A percentile compares a stretch with the other conserved stretches of the same genome.
Conservation (phyloP, 2,113 vertebrate species). For the Mormyrus iriodes region DNA sequence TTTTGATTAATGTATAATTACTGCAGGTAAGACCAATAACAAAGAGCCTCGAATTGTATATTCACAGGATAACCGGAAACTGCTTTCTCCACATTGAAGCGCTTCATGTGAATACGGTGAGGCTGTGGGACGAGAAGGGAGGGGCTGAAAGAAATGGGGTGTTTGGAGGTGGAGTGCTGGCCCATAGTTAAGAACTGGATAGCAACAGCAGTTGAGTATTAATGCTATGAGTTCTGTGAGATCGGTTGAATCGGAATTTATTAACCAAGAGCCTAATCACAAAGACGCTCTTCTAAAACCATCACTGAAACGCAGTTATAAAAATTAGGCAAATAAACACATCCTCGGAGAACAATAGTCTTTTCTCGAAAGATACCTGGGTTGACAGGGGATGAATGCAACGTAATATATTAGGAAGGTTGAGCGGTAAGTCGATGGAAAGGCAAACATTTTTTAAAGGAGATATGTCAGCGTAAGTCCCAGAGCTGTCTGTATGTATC, state of each 20-base stretch:
- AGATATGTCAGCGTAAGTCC: neutral
- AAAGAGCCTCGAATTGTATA: neutral
- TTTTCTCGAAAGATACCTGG: neutral
- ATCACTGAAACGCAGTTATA: constrained; percentile 15
- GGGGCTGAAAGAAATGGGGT: constrained; percentile 48
- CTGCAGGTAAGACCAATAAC: neutral
- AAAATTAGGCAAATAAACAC: constrained; percentile 5
- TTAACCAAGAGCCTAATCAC: constrained; percentile 41
- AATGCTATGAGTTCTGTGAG: constrained; percentile 46
- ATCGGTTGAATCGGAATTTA: constrained; percentile 50
- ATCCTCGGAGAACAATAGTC: neutral
- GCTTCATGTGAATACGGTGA: constrained; percentile 2
- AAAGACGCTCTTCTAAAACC: constrained; percentile 26
- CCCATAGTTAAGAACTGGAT: constrained; percentile 59
- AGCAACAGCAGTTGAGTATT: constrained; percentile 62
- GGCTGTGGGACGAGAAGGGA: constrained; percentile 46
- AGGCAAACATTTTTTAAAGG: neutral
- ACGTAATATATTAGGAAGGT: too few species aligned
- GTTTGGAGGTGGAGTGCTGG: constrained; percentile 55
- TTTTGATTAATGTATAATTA: neutral
- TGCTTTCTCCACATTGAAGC: neutral
- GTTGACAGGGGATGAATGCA: neutral
- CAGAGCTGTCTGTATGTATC: neutral
- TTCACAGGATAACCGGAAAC: neutral
- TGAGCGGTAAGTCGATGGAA: neutral